phyloP scores from a whole-genome alignment of 2,113 vertebrate species.

The Gavia stellata region DNA sequence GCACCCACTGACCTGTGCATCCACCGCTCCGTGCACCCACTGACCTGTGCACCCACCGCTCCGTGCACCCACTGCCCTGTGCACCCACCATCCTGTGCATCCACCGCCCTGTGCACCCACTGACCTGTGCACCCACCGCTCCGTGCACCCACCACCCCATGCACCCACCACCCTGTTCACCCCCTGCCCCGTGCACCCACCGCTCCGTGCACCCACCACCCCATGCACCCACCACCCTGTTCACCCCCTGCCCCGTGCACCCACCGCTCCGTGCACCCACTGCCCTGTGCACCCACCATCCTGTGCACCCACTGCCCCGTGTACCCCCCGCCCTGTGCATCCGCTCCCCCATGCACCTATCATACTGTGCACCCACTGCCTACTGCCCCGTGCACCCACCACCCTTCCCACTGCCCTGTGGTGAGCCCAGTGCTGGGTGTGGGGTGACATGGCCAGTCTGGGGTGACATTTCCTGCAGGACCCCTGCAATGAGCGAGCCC shows the following conservation, averaged over 20 bases:
- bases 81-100: no score
- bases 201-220: neutral
- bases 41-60: neutral
- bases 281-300: rapidly evolving
- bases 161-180: neutral
- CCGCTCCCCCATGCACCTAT: neutral
- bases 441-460: neutral
- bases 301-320: no score
- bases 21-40: neutral
- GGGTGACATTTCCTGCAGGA: neutral
- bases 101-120: neutral
- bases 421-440: neutral
- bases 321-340: neutral
- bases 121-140: neutral
- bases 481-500: neutral
- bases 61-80: neutral
- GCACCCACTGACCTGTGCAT: neutral
- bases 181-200: neutral
- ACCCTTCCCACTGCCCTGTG: neutral
- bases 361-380: neutral
- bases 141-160: rapidly evolving
- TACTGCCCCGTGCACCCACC: neutral
- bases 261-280: neutral
- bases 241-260: neutral
- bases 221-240: rapidly evolving